Conservation (phyloP, 2,113 vertebrate species). For the Asarcornis scutulata region DNA sequence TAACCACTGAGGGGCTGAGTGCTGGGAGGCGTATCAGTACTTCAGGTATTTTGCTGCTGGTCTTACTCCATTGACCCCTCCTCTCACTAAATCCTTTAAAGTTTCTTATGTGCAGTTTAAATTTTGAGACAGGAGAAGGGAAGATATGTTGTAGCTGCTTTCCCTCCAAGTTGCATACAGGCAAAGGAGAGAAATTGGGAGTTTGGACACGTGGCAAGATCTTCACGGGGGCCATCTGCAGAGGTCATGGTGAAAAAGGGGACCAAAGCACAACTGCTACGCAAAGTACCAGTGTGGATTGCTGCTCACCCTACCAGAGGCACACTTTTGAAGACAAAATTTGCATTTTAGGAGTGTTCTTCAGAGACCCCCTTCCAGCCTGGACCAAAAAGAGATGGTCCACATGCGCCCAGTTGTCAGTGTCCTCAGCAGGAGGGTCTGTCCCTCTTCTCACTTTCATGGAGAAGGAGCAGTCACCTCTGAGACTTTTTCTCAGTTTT, state of each 20-base stretch:
- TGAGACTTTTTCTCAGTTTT: not conserved
- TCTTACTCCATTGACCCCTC: not conserved
- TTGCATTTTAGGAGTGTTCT: not conserved
- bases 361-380: not conserved
- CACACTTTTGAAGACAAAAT: not conserved
- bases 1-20: not conserved
- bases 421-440: not conserved
- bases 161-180: not conserved
- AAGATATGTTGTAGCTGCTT: not conserved
- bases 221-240: not conserved
- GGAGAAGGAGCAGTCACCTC: not conserved
- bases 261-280: too few relatives aligned
- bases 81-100: not conserved
- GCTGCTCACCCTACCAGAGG: not conserved
- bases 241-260: not conserved
- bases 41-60: not conserved
- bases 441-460: not conserved
- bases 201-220: too few relatives aligned
- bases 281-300: not conserved
- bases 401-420: fast-evolving
- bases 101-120: not conserved
- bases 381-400: not conserved
- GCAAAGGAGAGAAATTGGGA: not conserved
- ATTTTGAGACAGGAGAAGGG: not conserved
- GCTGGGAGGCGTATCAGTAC: not conserved